Evolutionary conservation across 2,888 invertebrate genomes (phyloP), one percentile per base, ranked within the genome.

Genomic region (Luperina nickerlii): DNA sequence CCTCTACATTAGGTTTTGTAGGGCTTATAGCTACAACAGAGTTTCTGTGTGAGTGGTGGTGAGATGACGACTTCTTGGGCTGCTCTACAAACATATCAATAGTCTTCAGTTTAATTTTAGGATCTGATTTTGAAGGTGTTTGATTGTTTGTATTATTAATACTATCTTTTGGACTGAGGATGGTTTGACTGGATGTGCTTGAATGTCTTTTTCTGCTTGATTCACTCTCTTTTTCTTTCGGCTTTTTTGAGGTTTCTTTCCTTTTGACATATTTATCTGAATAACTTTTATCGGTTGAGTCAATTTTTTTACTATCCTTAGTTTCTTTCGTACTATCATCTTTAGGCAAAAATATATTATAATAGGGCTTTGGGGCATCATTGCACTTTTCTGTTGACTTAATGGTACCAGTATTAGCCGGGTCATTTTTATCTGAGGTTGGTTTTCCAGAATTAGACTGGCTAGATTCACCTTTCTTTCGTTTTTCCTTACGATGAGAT

Each of bases 401-500:
- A 77, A 90, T 90, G 38, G 91, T 87, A 82, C 76, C 68, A 80
- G 92, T 88, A 82, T 90, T 82, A 87, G 84, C 51, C 11, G 45
- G 20, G 4, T 24, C 18, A 90, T 91, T 91, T 85, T 92, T 94
- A 81, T 92, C 91, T 68, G 90, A 81, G 69, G 88, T 90, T 78
- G 92, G 90, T 81, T 92, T 92, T 65, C 78, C 89, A 32, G 90
- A 63, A 32, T 93, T 92, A 42, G 86, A 76, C 38, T 87, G 88
- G 82, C 83, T 85, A 20, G 89, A 86, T 79, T 94, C 94, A 86
- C 91, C 92, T 96, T 96, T 97, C 89, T 96, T 97, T 51, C 96
- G 94, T 91, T 97, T 97, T 92, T 97, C 97, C 92, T 96, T 97
- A 67, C 96, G 94, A 88, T 97, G 96, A 32, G 95, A 94, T 65